Evolutionary conservation across 2,888 invertebrate species (phyloP).

Genomic region (Pedicia rivosa): DNA sequence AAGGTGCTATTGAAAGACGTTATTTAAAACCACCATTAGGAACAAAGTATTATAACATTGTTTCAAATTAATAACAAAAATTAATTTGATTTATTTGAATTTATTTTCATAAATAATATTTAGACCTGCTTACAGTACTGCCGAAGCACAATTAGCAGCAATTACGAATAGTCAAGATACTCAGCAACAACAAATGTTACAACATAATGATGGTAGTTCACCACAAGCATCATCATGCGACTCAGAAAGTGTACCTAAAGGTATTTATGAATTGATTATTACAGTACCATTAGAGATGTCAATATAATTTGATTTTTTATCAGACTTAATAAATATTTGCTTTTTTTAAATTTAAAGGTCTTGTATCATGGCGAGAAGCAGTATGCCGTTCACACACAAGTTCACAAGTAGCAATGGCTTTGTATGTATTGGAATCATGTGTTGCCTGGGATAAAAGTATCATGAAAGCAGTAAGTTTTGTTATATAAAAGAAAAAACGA

Average conservation of each 20-base stretch:
- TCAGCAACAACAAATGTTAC: constrained; percentile 20
- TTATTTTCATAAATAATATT: background rate
- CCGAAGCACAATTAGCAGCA: constrained; percentile 46
- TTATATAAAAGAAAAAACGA: constrained; percentile 8
- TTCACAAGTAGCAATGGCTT: constrained; percentile 78
- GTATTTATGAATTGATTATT: background rate
- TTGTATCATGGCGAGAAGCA: constrained; percentile 80
- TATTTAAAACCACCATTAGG: constrained; percentile 88
- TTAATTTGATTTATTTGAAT: constrained; percentile 1
- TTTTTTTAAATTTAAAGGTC: constrained; percentile 34
- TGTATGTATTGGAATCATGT: constrained; percentile 77
- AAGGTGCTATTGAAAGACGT: constrained; percentile 81
- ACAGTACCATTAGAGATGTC: too few relatives aligned
- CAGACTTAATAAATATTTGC: background rate
- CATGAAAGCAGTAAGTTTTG: constrained; percentile 90
- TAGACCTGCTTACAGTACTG: constrained; percentile 26
- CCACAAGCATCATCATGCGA: constrained; percentile 15
- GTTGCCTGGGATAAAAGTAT: constrained; percentile 99
- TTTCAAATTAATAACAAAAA: constrained; percentile 13
- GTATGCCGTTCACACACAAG: constrained; percentile 70
- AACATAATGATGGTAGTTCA: constrained; percentile 12
- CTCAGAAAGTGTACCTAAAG: constrained; percentile 6
- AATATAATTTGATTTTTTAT: background rate
- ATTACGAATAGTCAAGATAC: constrained; percentile 33
- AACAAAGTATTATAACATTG: constrained; percentile 31